Evolutionary conservation across 2,888 invertebrate species (phyloP).

Genomic region (Orchesellides sinensis): DNA sequence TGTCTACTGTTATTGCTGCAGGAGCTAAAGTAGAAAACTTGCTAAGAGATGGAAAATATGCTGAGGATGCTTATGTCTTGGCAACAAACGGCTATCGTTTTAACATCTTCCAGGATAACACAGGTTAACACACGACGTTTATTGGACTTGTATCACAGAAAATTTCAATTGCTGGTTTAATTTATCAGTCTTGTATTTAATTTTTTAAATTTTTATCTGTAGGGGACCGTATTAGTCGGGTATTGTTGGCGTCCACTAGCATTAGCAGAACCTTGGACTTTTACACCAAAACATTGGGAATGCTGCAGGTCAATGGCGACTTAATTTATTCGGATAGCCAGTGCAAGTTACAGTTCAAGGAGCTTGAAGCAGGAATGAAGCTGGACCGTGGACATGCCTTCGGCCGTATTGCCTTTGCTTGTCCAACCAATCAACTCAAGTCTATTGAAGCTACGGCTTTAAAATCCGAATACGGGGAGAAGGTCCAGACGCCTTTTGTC

Average conservation of each 20-base stretch:
- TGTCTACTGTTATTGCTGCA: background rate
- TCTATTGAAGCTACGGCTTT: constrained; percentile 86
- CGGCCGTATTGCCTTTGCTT: constrained; percentile 96
- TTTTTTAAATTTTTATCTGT: constrained; percentile 3
- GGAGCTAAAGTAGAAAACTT: constrained; percentile 1
- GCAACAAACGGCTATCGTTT: constrained; percentile 55
- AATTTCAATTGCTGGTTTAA: background rate
- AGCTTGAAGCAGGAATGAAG: constrained; percentile 80
- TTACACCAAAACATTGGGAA: constrained; percentile 88
- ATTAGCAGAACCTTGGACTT: constrained; percentile 87
- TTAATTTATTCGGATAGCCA: constrained; percentile 24
- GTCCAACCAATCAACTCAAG: constrained; percentile 87
- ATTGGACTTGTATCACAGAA: background rate
- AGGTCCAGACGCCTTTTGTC: constrained; percentile 91
- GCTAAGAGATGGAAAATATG: background rate
- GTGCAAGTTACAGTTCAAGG: constrained; percentile 31
- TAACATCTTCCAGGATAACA: constrained; percentile 22
- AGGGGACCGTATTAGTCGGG: constrained; percentile 76
- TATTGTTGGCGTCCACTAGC: constrained; percentile 87
- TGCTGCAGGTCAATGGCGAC: constrained; percentile 83
- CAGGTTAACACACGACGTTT: constrained; percentile 12
- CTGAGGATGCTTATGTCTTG: constrained; percentile 10
- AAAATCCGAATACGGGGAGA: constrained; percentile 80
- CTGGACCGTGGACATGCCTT: constrained; percentile 93
- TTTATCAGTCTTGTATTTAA: background rate